Evolutionary conservation across 92 coral and sea anemone species (phyloP).

Genomic region (Scolanthus callimorphus): DNA sequence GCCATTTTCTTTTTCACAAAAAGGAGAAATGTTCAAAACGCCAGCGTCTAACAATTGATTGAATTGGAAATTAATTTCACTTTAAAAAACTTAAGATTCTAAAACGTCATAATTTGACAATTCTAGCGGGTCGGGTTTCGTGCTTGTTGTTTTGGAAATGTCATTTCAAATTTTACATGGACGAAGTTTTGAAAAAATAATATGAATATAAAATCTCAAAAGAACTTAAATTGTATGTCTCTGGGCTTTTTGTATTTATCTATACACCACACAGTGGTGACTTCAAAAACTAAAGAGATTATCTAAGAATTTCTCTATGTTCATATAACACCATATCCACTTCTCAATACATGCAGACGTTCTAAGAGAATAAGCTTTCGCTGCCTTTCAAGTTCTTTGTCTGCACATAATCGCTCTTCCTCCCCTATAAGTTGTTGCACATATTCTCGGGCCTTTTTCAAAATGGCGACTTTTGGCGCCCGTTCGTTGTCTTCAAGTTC

Average conservation of each 20-base stretch:
- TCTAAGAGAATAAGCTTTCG: constrained; percentile 78
- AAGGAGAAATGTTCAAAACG: neutral
- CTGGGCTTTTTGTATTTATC: neutral
- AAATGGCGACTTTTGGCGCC: constrained; percentile 92
- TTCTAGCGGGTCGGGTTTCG: constrained; percentile 19
- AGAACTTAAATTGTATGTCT: neutral
- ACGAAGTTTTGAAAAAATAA: neutral
- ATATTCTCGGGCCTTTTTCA: constrained; percentile 93
- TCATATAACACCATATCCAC: constrained; percentile 68
- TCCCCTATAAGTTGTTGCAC: constrained; percentile 77
- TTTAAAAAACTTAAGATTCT: constrained; percentile 8
- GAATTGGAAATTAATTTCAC: constrained; percentile 38
- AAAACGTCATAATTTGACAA: constrained; percentile 26
- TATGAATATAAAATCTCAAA: neutral
- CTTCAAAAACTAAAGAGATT: neutral
- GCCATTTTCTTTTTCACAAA: neutral
- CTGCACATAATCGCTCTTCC: constrained; percentile 88
- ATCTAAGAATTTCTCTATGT: neutral
- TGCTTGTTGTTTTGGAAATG: constrained; percentile 1
- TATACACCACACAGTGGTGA: neutral
- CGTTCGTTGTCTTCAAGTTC: constrained; percentile 95
- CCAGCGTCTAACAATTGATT: constrained; percentile 23
- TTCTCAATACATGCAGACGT: constrained; percentile 66
- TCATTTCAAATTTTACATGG: neutral
- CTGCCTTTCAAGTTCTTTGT: constrained; percentile 94